Conservation (phyloP, 1,140 invertebrate species). For the Homarus americanus region DNA sequence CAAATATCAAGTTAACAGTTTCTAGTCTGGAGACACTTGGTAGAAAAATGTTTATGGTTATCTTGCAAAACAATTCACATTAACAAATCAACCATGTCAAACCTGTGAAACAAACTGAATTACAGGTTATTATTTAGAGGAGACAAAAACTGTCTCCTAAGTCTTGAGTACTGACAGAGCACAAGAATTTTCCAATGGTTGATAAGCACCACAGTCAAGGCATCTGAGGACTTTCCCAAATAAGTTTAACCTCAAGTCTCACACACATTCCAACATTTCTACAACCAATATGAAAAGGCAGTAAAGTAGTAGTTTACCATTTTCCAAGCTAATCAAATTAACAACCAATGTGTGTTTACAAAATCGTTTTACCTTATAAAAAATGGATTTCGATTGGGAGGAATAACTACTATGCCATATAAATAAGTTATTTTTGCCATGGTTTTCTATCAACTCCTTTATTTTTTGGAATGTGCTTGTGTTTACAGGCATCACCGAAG, state of each 20-base stretch:
- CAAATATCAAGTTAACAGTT: background rate
- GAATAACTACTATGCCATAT: background rate
- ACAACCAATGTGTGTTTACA: background rate
- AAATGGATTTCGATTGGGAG: background rate
- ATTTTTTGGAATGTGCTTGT: conserved; percentile 78
- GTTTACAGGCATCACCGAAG: conserved; percentile 79
- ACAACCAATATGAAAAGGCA: background rate
- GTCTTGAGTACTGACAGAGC: background rate
- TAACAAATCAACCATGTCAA: background rate
- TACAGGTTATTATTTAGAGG: background rate
- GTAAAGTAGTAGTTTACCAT: background rate
- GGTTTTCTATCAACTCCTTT: conserved; percentile 80
- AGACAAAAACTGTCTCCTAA: background rate
- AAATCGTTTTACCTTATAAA: background rate
- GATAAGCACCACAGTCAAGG: conserved; percentile 17
- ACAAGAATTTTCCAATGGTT: background rate
- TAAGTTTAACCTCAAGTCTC: background rate
- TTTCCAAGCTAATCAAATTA: background rate
- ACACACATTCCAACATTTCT: background rate
- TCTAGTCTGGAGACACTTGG: background rate
- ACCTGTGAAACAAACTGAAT: background rate
- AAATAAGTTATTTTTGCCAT: conserved; percentile 78
- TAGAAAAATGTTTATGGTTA: conserved; percentile 13
- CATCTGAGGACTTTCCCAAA: background rate
- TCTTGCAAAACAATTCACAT: conserved; percentile 9